Conservation (phyloP, 2,888 invertebrate genomes). For the Thymelicus acteon region DNA sequence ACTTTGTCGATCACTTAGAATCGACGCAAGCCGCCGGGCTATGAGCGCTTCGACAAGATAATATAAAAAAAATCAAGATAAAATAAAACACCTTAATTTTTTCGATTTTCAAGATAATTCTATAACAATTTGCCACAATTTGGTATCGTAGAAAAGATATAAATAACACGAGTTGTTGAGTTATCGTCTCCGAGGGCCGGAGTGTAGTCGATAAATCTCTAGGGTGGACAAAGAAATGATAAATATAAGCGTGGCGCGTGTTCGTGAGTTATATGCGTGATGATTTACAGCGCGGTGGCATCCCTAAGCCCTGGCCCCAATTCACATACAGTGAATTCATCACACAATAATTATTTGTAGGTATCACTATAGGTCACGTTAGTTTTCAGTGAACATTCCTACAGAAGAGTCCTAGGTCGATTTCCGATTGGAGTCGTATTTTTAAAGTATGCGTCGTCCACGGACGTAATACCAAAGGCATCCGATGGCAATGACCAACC, state of each 20-base stretch:
- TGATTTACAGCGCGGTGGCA: conserved; percentile 64
- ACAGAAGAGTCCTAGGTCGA: neutral
- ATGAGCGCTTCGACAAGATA: too few species aligned
- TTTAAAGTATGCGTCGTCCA: neutral
- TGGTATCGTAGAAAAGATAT: conserved; percentile 45
- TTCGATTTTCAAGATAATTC: neutral
- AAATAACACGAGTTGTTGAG: conserved; percentile 55
- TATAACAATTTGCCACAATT: conserved; percentile 34
- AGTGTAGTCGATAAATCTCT: conserved; percentile 61
- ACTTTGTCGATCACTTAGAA: too few species aligned
- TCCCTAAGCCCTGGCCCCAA: conserved; percentile 35
- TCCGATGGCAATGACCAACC: too few species aligned
- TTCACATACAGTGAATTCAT: conserved; percentile 11
- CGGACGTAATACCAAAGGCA: too few species aligned
- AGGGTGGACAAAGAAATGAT: conserved; percentile 77
- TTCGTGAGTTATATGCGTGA: conserved; percentile 62
- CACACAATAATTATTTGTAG: conserved; percentile 1
- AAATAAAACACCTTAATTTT: neutral
- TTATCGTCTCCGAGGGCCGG: conserved; percentile 54
- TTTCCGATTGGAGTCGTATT: neutral
- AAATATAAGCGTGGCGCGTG: conserved; percentile 63
- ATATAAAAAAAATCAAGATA: too few species aligned
- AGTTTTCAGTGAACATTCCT: neutral
- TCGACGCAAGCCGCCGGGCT: too few species aligned
- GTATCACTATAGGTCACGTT: neutral